A percentile compares a stretch with the other conserved stretches of the same genome.
Evolutionary conservation across 2,888 invertebrate genomes (phyloP).

Genomic region (Xestia xanthographa): DNA sequence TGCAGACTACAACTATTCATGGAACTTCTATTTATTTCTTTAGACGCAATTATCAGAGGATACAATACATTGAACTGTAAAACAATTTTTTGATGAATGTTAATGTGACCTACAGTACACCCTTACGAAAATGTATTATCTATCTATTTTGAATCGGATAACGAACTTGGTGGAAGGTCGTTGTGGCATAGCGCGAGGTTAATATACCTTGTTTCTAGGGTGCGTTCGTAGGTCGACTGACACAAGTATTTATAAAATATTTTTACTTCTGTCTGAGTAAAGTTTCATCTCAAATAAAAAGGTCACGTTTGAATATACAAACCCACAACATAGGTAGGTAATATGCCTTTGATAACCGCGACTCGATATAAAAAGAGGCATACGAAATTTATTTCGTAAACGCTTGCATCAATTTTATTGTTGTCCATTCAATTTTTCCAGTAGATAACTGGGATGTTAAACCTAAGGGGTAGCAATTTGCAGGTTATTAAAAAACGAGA

Average conservation of each 20-base stretch:
- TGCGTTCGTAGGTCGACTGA: constrained; percentile 75
- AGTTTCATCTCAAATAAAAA: constrained; percentile 19
- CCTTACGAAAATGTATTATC: constrained; percentile 70
- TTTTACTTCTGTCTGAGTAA: constrained; percentile 21
- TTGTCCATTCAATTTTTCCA: neutral
- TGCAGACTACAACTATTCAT: constrained; percentile 46
- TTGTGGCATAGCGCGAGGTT: constrained; percentile 74
- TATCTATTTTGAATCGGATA: constrained; percentile 80
- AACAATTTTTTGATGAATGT: constrained; percentile 48
- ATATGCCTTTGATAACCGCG: neutral
- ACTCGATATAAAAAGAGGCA: neutral
- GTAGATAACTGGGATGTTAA: neutral
- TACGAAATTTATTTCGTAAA: constrained; percentile 6
- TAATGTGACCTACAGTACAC: constrained; percentile 67
- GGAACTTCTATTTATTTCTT: constrained; percentile 45
- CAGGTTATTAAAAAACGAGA: constrained; percentile 17
- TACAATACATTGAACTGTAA: constrained; percentile 49
- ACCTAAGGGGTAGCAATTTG: constrained; percentile 6
- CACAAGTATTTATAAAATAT: constrained; percentile 46
- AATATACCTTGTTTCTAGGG: constrained; percentile 83
- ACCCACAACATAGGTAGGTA: neutral
- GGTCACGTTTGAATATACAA: constrained; percentile 9
- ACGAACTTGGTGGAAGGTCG: constrained; percentile 81
- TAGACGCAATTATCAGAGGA: constrained; percentile 26
- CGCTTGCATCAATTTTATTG: neutral